A percentile compares a stretch with the other conserved stretches of the same genome.
phyloP scores from a whole-genome alignment of 2,888 invertebrate species.

The Sclerodermus sp. region DNA sequence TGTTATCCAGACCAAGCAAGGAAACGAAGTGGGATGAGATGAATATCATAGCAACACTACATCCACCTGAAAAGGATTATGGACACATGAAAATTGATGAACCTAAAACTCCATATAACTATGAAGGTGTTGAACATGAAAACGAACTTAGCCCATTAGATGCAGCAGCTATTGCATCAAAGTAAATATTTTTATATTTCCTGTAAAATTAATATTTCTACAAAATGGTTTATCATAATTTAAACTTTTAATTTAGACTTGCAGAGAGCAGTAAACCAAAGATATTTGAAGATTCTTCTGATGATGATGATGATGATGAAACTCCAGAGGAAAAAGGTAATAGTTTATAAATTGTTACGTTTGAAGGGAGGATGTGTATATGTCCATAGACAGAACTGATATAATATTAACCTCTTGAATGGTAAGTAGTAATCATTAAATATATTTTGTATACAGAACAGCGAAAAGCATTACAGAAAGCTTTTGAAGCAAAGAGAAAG shows the following conservation, averaged over 20 bases:
- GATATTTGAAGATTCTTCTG: slow-evolving; percentile 55
- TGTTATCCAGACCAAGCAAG: slow-evolving; percentile 52
- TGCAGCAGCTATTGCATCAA: slow-evolving; percentile 76
- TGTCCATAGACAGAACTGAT: background rate
- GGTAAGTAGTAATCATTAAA: too few relatives aligned
- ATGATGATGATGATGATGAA: slow-evolving; percentile 56
- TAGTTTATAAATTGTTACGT: background rate
- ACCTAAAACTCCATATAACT: slow-evolving; percentile 92
- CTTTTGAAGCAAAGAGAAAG: slow-evolving; percentile 92
- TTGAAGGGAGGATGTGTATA: too few relatives aligned
- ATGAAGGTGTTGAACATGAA: slow-evolving; percentile 63
- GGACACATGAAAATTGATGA: slow-evolving; percentile 99
- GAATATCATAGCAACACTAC: slow-evolving; percentile 97
- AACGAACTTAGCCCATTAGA: slow-evolving; percentile 66
- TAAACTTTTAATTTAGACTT: slow-evolving; percentile 40
- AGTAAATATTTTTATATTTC: slow-evolving; percentile 59
- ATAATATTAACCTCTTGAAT: too few relatives aligned
- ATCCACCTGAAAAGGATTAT: slow-evolving; percentile 97
- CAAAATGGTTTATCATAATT: slow-evolving; percentile 1
- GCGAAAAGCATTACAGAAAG: slow-evolving; percentile 76
- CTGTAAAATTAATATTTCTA: background rate
- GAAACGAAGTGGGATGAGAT: slow-evolving; percentile 94
- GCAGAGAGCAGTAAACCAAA: slow-evolving; percentile 58
- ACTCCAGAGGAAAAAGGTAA: slow-evolving; percentile 60
- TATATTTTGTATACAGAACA: slow-evolving; percentile 60